A percentile compares a stretch with the other conserved stretches of the same genome.
These are phyloP conservation scores for Drosophila kambysellisi DNA, from an alignment of 2,888 invertebrate species.

Conservation along the genomic window DNA sequence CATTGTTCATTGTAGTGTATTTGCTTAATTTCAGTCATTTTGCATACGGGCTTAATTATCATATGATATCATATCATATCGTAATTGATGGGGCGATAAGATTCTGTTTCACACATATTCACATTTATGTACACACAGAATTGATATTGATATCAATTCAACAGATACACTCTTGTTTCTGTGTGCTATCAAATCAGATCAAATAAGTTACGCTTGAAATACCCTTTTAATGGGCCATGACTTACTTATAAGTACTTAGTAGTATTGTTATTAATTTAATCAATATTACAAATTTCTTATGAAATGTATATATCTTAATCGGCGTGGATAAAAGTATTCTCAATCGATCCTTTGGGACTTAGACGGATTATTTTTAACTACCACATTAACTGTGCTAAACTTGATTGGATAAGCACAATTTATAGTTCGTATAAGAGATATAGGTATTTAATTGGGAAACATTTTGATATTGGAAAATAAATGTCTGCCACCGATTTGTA, in stretches of 20 bases:
- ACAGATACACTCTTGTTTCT: slow-evolving; percentile 4
- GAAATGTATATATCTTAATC: not conserved
- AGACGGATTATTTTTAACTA: not conserved
- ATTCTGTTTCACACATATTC: slow-evolving; percentile 2
- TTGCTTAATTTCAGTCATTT: slow-evolving; percentile 62
- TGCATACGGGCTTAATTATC: slow-evolving; percentile 58
- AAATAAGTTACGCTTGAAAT: slow-evolving; percentile 15
- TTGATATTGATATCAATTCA: slow-evolving; percentile 48
- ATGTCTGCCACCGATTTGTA: not conserved
- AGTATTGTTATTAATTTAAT: not conserved
- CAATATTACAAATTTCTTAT: not conserved
- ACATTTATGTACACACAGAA: slow-evolving; percentile 5
- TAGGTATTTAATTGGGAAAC: not conserved
- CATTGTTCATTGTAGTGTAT: slow-evolving; percentile 28
- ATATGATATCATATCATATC: slow-evolving; percentile 59
- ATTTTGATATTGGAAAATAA: not conserved
- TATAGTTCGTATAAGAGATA: not conserved
- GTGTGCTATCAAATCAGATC: slow-evolving; percentile 4
- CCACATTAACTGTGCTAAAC: not conserved
- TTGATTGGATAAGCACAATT: not conserved
- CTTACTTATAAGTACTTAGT: not conserved
- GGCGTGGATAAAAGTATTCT: not conserved
- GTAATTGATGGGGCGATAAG: slow-evolving; percentile 71
- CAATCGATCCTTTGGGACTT: not conserved
- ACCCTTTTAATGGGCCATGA: slow-evolving; percentile 12